These are phyloP conservation scores for Vidua macroura DNA, from an alignment of 2,113 vertebrate species.

Conservation along the genomic window DNA sequence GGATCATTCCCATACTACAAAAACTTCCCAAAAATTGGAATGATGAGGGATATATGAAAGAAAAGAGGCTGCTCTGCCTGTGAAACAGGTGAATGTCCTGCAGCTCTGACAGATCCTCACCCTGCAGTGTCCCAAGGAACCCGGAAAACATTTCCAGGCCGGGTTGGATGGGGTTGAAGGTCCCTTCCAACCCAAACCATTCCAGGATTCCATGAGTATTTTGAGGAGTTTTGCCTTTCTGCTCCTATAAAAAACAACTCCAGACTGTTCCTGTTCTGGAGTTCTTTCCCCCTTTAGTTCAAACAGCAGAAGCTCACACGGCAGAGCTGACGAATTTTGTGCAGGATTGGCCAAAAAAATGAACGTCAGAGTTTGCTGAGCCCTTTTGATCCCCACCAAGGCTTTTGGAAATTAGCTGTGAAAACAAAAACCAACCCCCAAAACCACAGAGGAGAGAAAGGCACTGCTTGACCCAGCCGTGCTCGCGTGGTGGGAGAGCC, in stretches of 20 bases:
- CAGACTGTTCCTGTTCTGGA: not conserved
- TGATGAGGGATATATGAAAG: not conserved
- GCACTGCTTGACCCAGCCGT: not conserved
- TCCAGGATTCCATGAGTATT: not conserved
- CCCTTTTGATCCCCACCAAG: not conserved
- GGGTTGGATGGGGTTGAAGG: accelerated
- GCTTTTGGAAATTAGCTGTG: not conserved
- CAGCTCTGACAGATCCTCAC: not conserved
- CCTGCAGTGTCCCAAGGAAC: not conserved
- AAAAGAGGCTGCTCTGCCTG: not conserved
- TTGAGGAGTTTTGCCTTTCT: not conserved
- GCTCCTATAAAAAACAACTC: not conserved
- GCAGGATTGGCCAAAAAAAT: not conserved
- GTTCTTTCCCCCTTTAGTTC: not conserved
- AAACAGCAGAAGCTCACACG: not conserved
- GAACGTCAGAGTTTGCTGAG: not conserved
- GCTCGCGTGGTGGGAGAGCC: not conserved
- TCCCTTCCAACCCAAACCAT: not conserved
- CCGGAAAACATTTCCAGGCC: not conserved
- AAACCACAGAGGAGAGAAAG: not conserved
- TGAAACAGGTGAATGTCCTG: not conserved
- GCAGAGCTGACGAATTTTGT: not conserved
- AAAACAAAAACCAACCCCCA: not conserved
- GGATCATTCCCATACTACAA: not conserved
- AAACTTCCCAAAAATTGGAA: not conserved